A percentile compares a stretch with the other conserved stretches of the same genome.
Evolutionary conservation across 37 sponge, comb jelly and placozoan genomes (phyloP).

Genomic region (Petrosia ficiformis): DNA sequence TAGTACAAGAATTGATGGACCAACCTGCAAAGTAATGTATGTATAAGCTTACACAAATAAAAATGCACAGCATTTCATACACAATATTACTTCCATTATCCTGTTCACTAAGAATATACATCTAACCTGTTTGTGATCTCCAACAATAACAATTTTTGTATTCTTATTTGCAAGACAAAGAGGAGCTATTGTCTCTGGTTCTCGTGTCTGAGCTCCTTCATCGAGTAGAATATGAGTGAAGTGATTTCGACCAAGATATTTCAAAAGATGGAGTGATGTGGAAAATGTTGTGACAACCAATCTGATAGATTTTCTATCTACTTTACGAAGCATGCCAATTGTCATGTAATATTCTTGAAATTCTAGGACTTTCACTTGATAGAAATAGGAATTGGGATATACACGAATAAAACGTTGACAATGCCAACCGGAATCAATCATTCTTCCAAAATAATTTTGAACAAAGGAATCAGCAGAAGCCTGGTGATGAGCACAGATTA

Average conservation of each 20-base stretch:
- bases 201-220: constrained; percentile 79
- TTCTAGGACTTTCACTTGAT: neutral
- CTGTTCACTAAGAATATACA: too few relatives aligned
- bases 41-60: neutral
- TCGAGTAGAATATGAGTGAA: constrained; percentile 74
- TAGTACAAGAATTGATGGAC: constrained; percentile 35
- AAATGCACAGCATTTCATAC: too few relatives aligned
- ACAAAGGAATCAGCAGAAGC: constrained; percentile 65
- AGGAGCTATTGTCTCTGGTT: constrained; percentile 62
- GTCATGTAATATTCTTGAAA: neutral
- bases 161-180: constrained; percentile 35
- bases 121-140: constrained; percentile 69
- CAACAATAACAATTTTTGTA: constrained; percentile 70
- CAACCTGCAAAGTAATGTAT: constrained; percentile 30
- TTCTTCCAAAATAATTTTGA: constrained; percentile 42
- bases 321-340: neutral
- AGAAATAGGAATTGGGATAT: neutral
- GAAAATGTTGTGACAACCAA: constrained; percentile 16
- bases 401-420: neutral
- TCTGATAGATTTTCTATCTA: neutral
- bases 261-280: neutral
- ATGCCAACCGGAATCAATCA: neutral
- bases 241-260: neutral
- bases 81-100: too few relatives aligned
- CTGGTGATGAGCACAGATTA: constrained; percentile 69